phyloP scores from a whole-genome alignment of 2,113 vertebrate genomes.

The Podarcis raffonei region DNA sequence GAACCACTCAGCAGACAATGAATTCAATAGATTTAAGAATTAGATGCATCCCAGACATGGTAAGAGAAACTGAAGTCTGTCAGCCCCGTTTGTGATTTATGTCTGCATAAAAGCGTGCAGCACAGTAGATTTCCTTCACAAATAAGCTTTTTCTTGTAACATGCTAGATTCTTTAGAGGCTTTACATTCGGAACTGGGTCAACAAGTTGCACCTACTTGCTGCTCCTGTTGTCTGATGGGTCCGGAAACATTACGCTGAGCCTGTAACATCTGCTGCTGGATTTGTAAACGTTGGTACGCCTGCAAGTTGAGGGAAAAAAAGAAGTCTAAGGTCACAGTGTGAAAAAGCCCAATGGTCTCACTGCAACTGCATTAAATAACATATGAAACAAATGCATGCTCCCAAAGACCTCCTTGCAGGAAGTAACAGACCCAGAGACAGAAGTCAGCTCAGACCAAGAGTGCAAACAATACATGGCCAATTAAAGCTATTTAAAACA shows the following conservation, averaged over 20 bases:
- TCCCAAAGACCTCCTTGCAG: neutral
- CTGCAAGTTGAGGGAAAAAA: slow-evolving; percentile 63
- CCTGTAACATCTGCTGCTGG: slow-evolving; percentile 99
- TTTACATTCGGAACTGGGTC: neutral
- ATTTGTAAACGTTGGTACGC: slow-evolving; percentile 99
- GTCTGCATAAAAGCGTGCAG: neutral
- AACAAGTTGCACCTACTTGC: slow-evolving; percentile 85
- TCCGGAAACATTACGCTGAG: slow-evolving; percentile 98
- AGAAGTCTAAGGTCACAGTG: neutral
- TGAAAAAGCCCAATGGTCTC: neutral
- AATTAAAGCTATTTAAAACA: neutral
- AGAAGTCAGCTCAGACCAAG: neutral
- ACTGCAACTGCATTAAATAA: neutral
- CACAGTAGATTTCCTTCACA: neutral
- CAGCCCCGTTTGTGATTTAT: neutral
- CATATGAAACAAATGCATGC: neutral
- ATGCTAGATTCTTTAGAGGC: neutral
- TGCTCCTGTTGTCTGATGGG: slow-evolving; percentile 99
- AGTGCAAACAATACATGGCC: neutral
- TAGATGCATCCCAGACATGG: neutral
- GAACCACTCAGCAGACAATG: neutral
- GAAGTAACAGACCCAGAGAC: neutral
- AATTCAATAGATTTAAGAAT: neutral
- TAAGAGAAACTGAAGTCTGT: neutral
- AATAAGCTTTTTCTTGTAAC: neutral